phyloP scores from a whole-genome alignment of 2,888 invertebrate genomes.

The Limulus polyphemus region DNA sequence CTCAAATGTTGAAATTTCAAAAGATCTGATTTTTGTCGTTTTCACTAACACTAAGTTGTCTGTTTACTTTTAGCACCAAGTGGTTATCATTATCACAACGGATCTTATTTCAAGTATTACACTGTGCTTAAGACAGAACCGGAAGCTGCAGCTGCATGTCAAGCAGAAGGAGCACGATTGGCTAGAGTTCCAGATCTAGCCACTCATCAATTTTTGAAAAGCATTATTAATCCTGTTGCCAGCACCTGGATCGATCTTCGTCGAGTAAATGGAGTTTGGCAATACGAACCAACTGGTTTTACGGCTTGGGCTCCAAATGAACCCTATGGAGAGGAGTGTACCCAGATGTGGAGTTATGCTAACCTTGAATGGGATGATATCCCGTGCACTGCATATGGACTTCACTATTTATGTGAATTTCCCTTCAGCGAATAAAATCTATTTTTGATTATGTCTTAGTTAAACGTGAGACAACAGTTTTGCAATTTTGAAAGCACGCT shows the following conservation, averaged over 20 bases:
- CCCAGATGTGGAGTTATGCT: neutral
- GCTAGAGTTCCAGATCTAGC: neutral
- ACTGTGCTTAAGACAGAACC: too few species aligned
- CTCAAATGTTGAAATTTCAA: too few species aligned
- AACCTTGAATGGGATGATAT: neutral
- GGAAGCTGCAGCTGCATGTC: neutral
- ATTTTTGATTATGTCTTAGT: too few species aligned
- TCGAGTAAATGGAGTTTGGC: neutral
- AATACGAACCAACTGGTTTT: neutral
- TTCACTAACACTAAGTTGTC: too few species aligned
- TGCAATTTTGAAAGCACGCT: too few species aligned
- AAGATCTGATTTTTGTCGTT: too few species aligned
- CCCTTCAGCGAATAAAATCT: too few species aligned
- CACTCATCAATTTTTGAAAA: neutral
- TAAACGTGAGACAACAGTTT: too few species aligned
- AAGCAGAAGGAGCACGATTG: neutral
- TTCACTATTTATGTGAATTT: too few species aligned
- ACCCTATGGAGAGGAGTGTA: neutral
- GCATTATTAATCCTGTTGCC: neutral
- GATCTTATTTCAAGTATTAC: too few species aligned
- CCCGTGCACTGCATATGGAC: neutral
- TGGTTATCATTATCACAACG: too few species aligned
- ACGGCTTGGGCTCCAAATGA: neutral
- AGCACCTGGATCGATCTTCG: neutral
- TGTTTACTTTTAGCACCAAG: too few species aligned